phyloP scores from a whole-genome alignment of 1,140 invertebrate genomes.

The Thalassaphorura encarpata region DNA sequence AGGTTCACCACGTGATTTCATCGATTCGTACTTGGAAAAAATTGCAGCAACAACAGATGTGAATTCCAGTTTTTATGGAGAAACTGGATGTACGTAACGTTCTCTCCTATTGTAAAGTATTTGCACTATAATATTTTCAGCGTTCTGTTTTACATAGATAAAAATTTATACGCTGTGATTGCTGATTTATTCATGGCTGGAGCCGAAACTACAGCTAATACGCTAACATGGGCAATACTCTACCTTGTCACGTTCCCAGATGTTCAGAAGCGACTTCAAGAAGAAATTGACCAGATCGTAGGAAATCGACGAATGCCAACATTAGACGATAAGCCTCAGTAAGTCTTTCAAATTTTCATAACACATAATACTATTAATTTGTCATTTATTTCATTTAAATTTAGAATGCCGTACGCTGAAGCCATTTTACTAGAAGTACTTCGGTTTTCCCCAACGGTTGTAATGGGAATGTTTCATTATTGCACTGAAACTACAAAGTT shows the following conservation, averaged over 20 bases:
- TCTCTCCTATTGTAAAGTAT: background rate
- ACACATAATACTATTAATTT: no score
- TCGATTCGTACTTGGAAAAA: slow-evolving; percentile 18
- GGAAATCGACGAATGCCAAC: background rate
- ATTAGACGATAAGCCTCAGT: background rate
- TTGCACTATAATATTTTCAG: background rate
- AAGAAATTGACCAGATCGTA: background rate
- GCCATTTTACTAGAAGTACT: slow-evolving; percentile 10
- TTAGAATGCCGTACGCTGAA: slow-evolving; percentile 23
- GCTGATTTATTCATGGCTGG: background rate
- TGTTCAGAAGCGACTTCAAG: background rate
- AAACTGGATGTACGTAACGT: background rate
- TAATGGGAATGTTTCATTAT: slow-evolving; percentile 1
- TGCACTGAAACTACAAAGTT: slow-evolving; percentile 25
- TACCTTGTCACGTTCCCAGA: background rate
- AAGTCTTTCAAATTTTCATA: no score
- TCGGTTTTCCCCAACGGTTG: slow-evolving; percentile 1
- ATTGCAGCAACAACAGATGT: slow-evolving; percentile 5
- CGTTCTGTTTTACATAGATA: background rate
- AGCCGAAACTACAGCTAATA: background rate
- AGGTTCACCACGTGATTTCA: slow-evolving; percentile 8
- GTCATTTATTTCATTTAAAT: no score
- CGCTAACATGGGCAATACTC: background rate
- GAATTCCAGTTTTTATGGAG: slow-evolving; percentile 5
- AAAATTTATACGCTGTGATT: background rate